phyloP scores from a whole-genome alignment of 2,888 invertebrate species.

The Tanaodytes sp. region DNA sequence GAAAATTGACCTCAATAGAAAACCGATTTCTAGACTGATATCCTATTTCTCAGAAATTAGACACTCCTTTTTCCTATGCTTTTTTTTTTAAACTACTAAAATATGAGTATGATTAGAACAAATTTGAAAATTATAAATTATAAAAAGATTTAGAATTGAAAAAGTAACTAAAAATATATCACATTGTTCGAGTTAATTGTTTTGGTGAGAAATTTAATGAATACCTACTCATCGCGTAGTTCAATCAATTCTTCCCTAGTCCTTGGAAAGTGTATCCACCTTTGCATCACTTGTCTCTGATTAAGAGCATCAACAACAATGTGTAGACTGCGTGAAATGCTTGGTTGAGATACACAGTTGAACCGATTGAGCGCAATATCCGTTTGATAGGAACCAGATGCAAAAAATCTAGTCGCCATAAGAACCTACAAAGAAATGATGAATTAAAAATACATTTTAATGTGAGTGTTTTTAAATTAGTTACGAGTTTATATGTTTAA shows the following conservation, averaged over 20 bases:
- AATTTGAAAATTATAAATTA: too few relatives aligned
- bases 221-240: background rate
- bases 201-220: too few relatives aligned
- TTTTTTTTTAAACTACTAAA: too few relatives aligned
- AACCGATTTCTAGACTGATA: too few relatives aligned
- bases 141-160: background rate
- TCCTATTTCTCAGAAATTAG: too few relatives aligned
- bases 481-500: background rate
- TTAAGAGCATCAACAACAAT: constrained; percentile 6
- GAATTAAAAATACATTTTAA: too few relatives aligned
- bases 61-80: too few relatives aligned
- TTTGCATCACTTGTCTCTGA: background rate
- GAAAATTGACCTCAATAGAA: too few relatives aligned
- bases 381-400: constrained; percentile 15
- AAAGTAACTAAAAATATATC: background rate
- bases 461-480: background rate
- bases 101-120: too few relatives aligned
- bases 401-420: constrained; percentile 17
- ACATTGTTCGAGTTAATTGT: too few relatives aligned
- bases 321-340: constrained; percentile 3
- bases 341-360: constrained; percentile 3
- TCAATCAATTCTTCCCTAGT: background rate
- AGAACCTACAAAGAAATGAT: constrained; percentile 11
- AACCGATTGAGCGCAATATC: constrained; percentile 9
- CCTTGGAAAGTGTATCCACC: constrained; percentile 10